Conservation (phyloP, 2,113 vertebrate genomes). For the Chaetura pelagica region DNA sequence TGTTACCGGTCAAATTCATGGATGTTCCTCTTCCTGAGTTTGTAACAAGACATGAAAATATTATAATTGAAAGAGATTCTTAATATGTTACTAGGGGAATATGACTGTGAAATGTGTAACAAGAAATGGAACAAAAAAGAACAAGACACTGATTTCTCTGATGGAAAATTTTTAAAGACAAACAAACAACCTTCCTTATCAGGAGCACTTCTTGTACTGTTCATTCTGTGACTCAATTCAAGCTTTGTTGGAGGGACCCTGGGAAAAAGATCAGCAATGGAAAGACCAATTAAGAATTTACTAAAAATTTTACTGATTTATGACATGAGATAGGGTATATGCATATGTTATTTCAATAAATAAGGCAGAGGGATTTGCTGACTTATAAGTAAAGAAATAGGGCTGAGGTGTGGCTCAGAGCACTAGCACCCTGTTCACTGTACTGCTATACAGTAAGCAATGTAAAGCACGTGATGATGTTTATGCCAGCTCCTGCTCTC, state of each 20-base stretch:
- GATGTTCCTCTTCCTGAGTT: not conserved
- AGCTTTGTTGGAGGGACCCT: not conserved
- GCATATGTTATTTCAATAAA: not conserved
- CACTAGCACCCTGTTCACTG: rapidly evolving
- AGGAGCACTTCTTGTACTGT: not conserved
- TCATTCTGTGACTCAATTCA: not conserved
- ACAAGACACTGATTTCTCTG: not conserved
- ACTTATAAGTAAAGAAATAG: not conserved
- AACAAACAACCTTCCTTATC: not conserved
- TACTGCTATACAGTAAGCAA: not conserved
- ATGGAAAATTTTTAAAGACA: not conserved
- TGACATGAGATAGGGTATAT: not conserved
- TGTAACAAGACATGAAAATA: slow-evolving; percentile 25
- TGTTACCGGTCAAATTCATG: not conserved
- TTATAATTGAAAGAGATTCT: not conserved
- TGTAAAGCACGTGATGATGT: not conserved
- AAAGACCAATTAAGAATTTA: not conserved
- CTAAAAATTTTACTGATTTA: not conserved
- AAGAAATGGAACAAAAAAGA: not conserved
- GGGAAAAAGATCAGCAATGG: not conserved
- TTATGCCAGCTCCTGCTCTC: not conserved
- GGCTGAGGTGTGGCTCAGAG: not conserved
- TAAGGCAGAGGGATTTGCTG: not conserved
- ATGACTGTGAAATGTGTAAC: not conserved
- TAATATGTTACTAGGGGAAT: not conserved